A percentile compares a stretch with the other conserved stretches of the same genome.
Conservation (phyloP, 2,888 invertebrate genomes). For the Silvanus unidentatus region DNA sequence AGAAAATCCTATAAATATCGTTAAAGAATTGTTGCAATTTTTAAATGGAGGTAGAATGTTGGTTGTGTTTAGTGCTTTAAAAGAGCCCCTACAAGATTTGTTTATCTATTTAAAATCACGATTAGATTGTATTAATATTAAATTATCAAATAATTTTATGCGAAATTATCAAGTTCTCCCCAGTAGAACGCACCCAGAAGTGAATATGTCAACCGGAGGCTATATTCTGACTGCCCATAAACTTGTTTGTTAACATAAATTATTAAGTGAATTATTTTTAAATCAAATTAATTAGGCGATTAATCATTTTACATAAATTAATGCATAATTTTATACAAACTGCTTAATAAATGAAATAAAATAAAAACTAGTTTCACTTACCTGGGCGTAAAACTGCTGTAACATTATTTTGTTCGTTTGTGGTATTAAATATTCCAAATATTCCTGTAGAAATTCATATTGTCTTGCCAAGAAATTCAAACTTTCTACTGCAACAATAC, state of each 20-base stretch:
- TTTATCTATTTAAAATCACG: conserved; percentile 71
- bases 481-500: conserved; percentile 90
- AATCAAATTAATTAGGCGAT: conserved; percentile 10
- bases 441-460: conserved; percentile 75
- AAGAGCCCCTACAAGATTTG: conserved; percentile 80
- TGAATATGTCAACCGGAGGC: conserved; percentile 86
- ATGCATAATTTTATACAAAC: no score
- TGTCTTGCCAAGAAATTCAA: conserved; percentile 85
- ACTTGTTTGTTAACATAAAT: conserved; percentile 27
- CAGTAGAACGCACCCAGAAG: conserved; percentile 91
- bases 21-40: conserved; percentile 68
- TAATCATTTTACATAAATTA: neutral
- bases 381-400: conserved; percentile 65
- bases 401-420: conserved; percentile 62
- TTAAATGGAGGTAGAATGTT: conserved; percentile 77
- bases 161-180: conserved; percentile 85
- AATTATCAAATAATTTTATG: conserved; percentile 80
- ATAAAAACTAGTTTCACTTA: conserved; percentile 28
- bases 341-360: no score
- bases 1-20: conserved; percentile 79
- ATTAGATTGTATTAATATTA: conserved; percentile 66
- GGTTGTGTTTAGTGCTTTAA: conserved; percentile 73
- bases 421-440: conserved; percentile 77
- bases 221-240: conserved; percentile 73
- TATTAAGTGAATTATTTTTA: no score